A percentile compares a stretch with the other conserved stretches of the same genome.
Conservation (phyloP, 2,888 invertebrate species). For the Ichneumon xanthorius region DNA sequence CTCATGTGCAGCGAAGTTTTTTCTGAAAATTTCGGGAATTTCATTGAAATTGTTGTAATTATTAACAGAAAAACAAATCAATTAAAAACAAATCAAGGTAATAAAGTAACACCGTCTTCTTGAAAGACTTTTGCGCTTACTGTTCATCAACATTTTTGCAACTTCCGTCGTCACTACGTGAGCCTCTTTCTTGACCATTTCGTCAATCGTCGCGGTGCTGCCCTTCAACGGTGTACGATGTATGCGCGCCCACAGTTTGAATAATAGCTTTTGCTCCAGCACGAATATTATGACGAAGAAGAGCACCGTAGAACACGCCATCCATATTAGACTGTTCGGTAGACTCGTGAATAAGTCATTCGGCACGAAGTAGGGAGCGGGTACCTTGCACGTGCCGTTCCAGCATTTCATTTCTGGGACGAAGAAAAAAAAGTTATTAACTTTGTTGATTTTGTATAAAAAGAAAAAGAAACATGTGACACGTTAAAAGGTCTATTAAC, state of each 20-base stretch:
- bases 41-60: not conserved
- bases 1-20: not conserved
- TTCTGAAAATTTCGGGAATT: too few relatives aligned
- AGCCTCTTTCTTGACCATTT: constrained; percentile 80
- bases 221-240: constrained; percentile 54
- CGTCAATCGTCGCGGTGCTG: constrained; percentile 73
- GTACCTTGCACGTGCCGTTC: constrained; percentile 75
- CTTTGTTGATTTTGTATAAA: not conserved
- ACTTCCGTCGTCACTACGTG: constrained; percentile 76
- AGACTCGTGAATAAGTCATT: constrained; percentile 69
- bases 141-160: constrained; percentile 70
- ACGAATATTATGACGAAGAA: constrained; percentile 87
- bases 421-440: not conserved
- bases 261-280: constrained; percentile 88
- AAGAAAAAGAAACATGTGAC: not conserved
- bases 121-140: not conserved
- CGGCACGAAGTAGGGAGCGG: constrained; percentile 75
- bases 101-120: not conserved
- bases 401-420: constrained; percentile 2
- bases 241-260: constrained; percentile 74
- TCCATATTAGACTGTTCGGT: constrained; percentile 74
- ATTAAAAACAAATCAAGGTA: too few relatives aligned
- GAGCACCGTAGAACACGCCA: constrained; percentile 80
- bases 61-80: not conserved
- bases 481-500: not conserved